Evolutionary conservation across 2,888 invertebrate genomes (phyloP).

Genomic region (Gnatocerus cornutus): DNA sequence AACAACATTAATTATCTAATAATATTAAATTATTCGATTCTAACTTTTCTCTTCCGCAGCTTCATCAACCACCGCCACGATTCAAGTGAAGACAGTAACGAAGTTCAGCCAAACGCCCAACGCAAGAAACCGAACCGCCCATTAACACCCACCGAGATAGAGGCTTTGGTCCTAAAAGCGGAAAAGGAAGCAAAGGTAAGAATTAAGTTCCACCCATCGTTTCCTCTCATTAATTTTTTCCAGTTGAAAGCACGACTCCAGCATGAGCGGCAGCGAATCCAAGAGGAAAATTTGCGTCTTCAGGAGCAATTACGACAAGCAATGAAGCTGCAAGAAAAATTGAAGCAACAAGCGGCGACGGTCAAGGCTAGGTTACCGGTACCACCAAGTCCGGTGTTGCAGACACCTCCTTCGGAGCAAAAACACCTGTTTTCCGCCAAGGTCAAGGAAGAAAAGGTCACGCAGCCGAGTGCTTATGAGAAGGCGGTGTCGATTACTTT

Average conservation of each 20-base stretch:
- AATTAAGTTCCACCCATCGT: slow-evolving; percentile 52
- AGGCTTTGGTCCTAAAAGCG: slow-evolving; percentile 72
- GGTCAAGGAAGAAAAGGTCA: slow-evolving; percentile 50
- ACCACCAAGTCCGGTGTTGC: slow-evolving; percentile 28
- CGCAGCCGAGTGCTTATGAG: slow-evolving; percentile 67
- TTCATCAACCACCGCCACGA: slow-evolving; percentile 55
- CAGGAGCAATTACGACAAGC: slow-evolving; percentile 68
- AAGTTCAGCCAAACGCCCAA: slow-evolving; percentile 76
- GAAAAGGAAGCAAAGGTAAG: slow-evolving; percentile 77
- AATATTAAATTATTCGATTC: too few species aligned
- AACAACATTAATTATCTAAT: neutral
- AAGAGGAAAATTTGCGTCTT: slow-evolving; percentile 67
- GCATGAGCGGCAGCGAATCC: slow-evolving; percentile 67
- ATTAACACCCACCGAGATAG: slow-evolving; percentile 70
- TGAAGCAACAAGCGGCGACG: slow-evolving; percentile 65
- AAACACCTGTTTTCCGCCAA: slow-evolving; percentile 48
- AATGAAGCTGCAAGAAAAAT: slow-evolving; percentile 67
- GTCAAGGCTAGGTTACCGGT: slow-evolving; percentile 45
- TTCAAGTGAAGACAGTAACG: slow-evolving; percentile 74
- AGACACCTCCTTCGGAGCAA: slow-evolving; percentile 19
- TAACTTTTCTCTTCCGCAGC: slow-evolving; percentile 18
- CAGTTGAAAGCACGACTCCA: slow-evolving; percentile 69
- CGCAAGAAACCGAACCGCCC: slow-evolving; percentile 59
- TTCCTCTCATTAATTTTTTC: slow-evolving; percentile 3
- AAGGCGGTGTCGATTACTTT: slow-evolving; percentile 68